These are phyloP conservation scores for Drosophila mayaguana DNA, from an alignment of 2,888 invertebrate species.

Conservation along the genomic window DNA sequence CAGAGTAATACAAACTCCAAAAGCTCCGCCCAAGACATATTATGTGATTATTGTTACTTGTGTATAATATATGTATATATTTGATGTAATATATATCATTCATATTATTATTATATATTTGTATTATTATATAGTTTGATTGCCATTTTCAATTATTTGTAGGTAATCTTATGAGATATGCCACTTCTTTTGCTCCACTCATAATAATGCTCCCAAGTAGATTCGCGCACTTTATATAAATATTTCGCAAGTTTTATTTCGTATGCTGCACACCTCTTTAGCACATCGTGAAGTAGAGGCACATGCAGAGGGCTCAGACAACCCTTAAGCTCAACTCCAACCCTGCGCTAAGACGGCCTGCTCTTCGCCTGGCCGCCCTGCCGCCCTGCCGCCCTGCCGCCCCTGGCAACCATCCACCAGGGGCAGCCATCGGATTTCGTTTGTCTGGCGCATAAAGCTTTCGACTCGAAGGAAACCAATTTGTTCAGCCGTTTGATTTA, in stretches of 20 bases:
- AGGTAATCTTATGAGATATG: neutral
- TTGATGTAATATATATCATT: too few species aligned
- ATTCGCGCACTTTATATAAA: neutral
- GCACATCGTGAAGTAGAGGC: conserved; percentile 42
- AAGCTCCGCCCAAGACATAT: too few species aligned
- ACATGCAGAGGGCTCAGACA: conserved; percentile 18
- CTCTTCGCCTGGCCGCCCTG: neutral
- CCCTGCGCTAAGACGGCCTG: neutral
- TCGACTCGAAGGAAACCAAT: conserved; percentile 81
- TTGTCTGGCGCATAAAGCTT: conserved; percentile 74
- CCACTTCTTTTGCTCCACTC: neutral
- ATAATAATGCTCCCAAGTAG: neutral
- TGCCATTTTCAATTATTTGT: neutral
- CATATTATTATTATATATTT: too few species aligned
- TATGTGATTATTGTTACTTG: too few species aligned
- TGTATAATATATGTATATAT: too few species aligned
- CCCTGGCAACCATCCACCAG: neutral
- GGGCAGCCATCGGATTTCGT: conserved; percentile 19
- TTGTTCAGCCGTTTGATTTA: conserved; percentile 82
- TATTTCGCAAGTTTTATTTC: conserved; percentile 20
- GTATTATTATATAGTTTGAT: neutral
- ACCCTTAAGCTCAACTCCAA: conserved; percentile 34
- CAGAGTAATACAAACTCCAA: too few species aligned
- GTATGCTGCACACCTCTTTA: conserved; percentile 43
- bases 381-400: neutral